These are phyloP conservation scores for Agelastica alni DNA, from an alignment of 2,888 invertebrate species.

Conservation along the genomic window DNA sequence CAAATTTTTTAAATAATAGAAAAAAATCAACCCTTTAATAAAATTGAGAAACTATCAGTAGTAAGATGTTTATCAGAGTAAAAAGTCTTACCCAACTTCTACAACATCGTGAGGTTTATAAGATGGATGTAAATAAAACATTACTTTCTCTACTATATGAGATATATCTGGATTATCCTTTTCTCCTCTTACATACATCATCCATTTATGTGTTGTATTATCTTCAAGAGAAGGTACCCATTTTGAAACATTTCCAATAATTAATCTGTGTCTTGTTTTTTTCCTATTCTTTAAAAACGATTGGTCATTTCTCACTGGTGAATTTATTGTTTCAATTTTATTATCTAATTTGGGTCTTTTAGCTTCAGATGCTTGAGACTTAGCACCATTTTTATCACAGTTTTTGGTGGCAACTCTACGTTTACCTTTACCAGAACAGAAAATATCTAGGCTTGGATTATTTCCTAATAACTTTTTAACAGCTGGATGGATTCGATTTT, in stretches of 20 bases:
- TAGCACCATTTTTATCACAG: slow-evolving; percentile 25
- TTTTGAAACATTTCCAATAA: slow-evolving; percentile 79
- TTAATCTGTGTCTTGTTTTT: slow-evolving; percentile 52
- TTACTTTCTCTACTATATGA: slow-evolving; percentile 71
- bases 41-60: too few relatives aligned
- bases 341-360: slow-evolving; percentile 36
- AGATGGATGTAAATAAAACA: slow-evolving; percentile 82
- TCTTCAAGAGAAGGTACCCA: slow-evolving; percentile 72
- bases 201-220: slow-evolving; percentile 85
- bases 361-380: slow-evolving; percentile 15
- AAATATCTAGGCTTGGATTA: slow-evolving; percentile 42
- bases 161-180: slow-evolving; percentile 64
- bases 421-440: slow-evolving; percentile 33
- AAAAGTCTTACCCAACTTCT: slow-evolving; percentile 74
- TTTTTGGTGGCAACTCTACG: slow-evolving; percentile 25
- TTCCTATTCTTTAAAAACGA: slow-evolving; percentile 40
- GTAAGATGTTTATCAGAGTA: too few relatives aligned
- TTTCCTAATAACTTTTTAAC: slow-evolving; percentile 73
- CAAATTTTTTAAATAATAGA: too few relatives aligned
- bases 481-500: slow-evolving; percentile 73
- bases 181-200: slow-evolving; percentile 81
- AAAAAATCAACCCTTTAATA: too few relatives aligned
- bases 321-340: slow-evolving; percentile 9
- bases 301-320: slow-evolving; percentile 19
- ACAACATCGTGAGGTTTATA: slow-evolving; percentile 87